Percentiles rank a stretch among this genome's conserved stretches.
These are phyloP conservation scores for Cossypha polioptera DNA, from an alignment of 2,797 vertebrate species.

Conservation along the genomic window DNA sequence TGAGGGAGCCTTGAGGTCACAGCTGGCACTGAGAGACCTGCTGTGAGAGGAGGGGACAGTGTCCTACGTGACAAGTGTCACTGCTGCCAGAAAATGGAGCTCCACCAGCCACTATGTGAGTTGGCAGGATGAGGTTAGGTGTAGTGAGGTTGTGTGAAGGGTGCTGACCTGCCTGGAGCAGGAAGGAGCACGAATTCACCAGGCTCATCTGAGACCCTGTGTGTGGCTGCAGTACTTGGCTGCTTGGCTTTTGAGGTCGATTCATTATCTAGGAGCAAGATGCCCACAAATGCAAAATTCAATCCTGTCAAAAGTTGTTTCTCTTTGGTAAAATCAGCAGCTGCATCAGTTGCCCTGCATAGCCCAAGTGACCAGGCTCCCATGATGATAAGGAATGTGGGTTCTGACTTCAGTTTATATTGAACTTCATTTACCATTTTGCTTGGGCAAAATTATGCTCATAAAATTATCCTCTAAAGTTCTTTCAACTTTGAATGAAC, in stretches of 20 bases:
- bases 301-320: neutral
- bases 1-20: neutral
- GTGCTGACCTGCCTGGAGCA: neutral
- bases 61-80: neutral
- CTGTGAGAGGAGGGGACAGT: neutral
- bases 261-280: neutral
- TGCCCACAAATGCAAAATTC: neutral
- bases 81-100: neutral
- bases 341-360: neutral
- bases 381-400: neutral
- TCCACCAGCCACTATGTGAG: accelerated
- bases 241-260: neutral
- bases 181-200: neutral
- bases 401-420: neutral
- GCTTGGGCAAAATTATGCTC: neutral
- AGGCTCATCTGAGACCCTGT: accelerated
- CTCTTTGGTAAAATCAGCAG: neutral
- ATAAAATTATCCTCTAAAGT: neutral
- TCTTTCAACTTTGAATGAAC: slow-evolving; percentile 7
- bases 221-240: accelerated
- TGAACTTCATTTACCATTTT: neutral
- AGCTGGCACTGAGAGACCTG: neutral
- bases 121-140: neutral
- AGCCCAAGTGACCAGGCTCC: neutral
- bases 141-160: neutral